A percentile compares a stretch with the other conserved stretches of the same genome.
phyloP scores from a whole-genome alignment of 2,113 vertebrate species.

The Passer domesticus region DNA sequence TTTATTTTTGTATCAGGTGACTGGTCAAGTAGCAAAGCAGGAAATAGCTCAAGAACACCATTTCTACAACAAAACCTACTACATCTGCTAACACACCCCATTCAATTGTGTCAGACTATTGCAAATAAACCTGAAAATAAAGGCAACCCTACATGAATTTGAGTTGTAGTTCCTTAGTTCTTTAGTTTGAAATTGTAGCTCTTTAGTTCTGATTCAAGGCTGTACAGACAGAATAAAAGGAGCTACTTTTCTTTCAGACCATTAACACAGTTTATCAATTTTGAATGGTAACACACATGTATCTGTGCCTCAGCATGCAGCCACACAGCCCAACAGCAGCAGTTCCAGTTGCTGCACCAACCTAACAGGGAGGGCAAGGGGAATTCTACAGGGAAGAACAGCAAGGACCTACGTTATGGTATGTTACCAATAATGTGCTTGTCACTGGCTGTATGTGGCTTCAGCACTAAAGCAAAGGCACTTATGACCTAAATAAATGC shows the following conservation, averaged over 20 bases:
- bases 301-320: not conserved
- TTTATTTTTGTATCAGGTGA: conserved; percentile 9
- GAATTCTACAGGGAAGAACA: not conserved
- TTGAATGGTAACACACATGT: not conserved
- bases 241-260: not conserved
- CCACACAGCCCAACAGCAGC: not conserved
- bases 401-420: not conserved
- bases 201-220: not conserved
- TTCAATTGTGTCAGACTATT: accelerated
- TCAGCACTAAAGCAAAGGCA: not conserved
- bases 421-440: not conserved
- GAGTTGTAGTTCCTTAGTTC: not conserved
- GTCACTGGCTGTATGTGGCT: not conserved
- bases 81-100: accelerated
- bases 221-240: not conserved
- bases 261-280: not conserved
- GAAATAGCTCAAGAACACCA: not conserved
- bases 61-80: not conserved
- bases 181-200: not conserved
- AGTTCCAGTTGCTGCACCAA: not conserved
- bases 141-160: not conserved
- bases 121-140: not conserved
- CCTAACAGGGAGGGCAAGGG: not conserved
- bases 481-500: not conserved
- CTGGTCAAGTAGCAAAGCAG: not conserved